Conservation (phyloP, 2,113 vertebrate genomes). For the Pristiophorus japonicus region DNA sequence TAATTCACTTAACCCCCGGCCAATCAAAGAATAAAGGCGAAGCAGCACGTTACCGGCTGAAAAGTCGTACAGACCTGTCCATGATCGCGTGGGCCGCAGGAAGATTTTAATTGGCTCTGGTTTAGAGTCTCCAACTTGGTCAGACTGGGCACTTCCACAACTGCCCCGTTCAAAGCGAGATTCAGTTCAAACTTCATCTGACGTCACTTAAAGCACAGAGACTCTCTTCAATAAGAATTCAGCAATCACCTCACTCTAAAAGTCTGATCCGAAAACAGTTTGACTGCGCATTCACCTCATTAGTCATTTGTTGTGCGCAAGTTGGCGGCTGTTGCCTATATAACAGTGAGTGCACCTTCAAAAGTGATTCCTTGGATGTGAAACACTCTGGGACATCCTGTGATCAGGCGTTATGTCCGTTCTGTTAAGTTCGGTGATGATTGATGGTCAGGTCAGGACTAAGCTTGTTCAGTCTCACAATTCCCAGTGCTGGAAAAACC, state of each 20-base stretch:
- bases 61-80: background rate
- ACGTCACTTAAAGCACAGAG: background rate
- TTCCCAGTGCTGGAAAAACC: too few relatives aligned
- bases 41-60: background rate
- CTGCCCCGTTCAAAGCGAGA: background rate
- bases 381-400: background rate
- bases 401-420: background rate
- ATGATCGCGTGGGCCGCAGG: background rate
- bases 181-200: background rate
- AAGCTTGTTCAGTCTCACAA: background rate
- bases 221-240: background rate
- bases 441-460: background rate
- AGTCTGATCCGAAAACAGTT: background rate
- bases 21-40: background rate
- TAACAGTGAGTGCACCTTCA: background rate
- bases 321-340: background rate
- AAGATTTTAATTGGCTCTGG: slow-evolving; percentile 1
- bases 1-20: slow-evolving; percentile 3
- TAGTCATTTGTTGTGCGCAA: background rate
- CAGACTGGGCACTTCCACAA: background rate
- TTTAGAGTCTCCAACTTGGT: background rate
- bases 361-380: background rate
- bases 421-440: background rate
- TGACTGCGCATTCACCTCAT: background rate
- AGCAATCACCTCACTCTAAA: background rate